Percentiles rank a stretch among this genome's conserved stretches.
These are phyloP conservation scores for Corythornis vintsioides DNA, from an alignment of 2,113 vertebrate genomes.

Conservation along the genomic window DNA sequence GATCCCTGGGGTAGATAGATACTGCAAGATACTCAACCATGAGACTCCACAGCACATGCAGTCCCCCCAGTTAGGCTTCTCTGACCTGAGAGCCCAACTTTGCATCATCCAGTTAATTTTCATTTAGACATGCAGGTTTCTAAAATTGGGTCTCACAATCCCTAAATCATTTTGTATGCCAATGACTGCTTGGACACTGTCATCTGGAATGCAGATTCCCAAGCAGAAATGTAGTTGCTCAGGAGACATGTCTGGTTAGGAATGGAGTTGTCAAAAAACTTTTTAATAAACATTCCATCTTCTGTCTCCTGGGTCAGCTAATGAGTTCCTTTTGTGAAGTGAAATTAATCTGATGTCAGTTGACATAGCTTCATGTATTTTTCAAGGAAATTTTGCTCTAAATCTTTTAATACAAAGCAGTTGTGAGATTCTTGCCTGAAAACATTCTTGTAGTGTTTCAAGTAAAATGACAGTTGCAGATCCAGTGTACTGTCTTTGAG, in stretches of 20 bases:
- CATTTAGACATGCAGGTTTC: background rate
- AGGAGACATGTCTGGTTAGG: background rate
- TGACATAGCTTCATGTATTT: background rate
- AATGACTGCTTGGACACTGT: background rate
- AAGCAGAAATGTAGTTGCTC: background rate
- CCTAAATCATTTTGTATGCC: background rate
- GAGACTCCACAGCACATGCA: background rate
- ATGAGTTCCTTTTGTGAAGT: slow-evolving; percentile 3
- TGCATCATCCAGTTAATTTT: background rate
- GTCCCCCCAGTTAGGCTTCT: background rate
- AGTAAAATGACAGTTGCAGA: background rate
- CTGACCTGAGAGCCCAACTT: background rate
- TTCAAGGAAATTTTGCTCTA: slow-evolving; percentile 22
- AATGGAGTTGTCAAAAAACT: background rate
- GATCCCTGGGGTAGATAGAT: background rate
- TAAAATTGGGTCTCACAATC: background rate
- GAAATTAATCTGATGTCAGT: background rate
- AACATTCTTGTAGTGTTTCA: background rate
- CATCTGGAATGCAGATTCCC: background rate
- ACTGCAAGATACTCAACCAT: background rate
- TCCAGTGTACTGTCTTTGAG: background rate
- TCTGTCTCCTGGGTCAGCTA: background rate
- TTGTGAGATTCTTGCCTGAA: background rate
- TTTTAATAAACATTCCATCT: slow-evolving; percentile 2
- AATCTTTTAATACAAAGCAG: background rate